Evolutionary conservation across 1,140 invertebrate species (phyloP).

Genomic region (Polypedilum pembai): DNA sequence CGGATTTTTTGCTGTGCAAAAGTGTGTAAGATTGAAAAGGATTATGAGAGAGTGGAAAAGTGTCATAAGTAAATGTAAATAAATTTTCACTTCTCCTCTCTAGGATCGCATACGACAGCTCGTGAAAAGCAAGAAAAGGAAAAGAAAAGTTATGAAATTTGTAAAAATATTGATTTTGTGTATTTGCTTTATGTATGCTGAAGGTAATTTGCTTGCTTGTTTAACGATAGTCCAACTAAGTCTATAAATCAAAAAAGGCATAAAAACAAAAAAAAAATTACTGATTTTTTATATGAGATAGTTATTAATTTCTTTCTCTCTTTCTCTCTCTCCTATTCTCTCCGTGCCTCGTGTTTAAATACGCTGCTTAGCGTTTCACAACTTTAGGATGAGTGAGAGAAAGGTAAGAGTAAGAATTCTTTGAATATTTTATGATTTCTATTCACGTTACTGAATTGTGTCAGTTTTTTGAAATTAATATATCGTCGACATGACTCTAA

Average conservation of each 20-base stretch:
- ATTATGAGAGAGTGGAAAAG: too few species aligned
- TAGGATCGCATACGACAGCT: background rate
- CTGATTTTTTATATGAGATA: slow-evolving; percentile 16
- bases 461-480: too few species aligned
- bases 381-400: background rate
- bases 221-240: background rate
- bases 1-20: too few species aligned
- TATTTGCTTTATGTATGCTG: background rate
- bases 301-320: background rate
- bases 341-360: too few species aligned
- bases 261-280: slow-evolving; percentile 10
- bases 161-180: slow-evolving; percentile 25
- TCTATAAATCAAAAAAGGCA: background rate
- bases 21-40: too few species aligned
- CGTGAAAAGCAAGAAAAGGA: background rate
- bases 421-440: slow-evolving; percentile 19
- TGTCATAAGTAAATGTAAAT: too few species aligned
- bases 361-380: background rate
- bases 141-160: slow-evolving; percentile 21
- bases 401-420: slow-evolving; percentile 1
- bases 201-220: slow-evolving; percentile 17
- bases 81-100: too few species aligned
- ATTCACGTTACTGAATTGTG: background rate
- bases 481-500: too few species aligned
- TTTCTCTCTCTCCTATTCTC: background rate